Conservation (phyloP, 2,113 vertebrate species). For the Zosterops pallidus region DNA sequence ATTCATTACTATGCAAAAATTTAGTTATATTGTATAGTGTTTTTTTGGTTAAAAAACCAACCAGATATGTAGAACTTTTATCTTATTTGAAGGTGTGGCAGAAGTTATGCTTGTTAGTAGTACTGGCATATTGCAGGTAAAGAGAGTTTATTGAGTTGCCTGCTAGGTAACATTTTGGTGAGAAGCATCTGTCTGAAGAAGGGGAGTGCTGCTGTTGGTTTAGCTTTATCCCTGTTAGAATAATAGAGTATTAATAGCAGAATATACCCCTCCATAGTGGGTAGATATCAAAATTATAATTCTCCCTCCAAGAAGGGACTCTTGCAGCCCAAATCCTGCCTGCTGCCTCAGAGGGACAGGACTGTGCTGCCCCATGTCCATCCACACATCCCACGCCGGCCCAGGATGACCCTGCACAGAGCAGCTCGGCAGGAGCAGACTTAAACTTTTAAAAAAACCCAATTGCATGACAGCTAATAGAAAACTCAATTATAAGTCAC, state of each 20-base stretch:
- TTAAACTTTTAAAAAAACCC: neutral
- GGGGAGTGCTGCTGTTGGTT: neutral
- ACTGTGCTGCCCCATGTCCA: neutral
- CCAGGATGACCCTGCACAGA: neutral
- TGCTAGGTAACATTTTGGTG: neutral
- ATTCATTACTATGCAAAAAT: neutral
- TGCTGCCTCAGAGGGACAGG: neutral
- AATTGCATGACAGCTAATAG: neutral
- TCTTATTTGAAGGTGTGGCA: neutral
- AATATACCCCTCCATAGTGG: neutral
- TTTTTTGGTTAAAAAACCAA: neutral
- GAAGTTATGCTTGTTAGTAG: neutral
- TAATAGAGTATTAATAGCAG: neutral
- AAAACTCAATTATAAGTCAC: conserved; percentile 43
- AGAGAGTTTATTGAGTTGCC: neutral
- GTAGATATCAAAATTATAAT: neutral
- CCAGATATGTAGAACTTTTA: neutral
- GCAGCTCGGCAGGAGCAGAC: neutral
- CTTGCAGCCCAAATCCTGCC: neutral
- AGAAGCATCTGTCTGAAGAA: neutral
- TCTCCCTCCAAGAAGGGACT: neutral
- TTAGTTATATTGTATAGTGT: no score
- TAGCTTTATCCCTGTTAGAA: neutral
- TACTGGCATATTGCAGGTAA: neutral
- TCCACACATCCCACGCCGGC: neutral